Conservation (phyloP, 1,140 invertebrate genomes). For the Trichogramma pretiosum region DNA sequence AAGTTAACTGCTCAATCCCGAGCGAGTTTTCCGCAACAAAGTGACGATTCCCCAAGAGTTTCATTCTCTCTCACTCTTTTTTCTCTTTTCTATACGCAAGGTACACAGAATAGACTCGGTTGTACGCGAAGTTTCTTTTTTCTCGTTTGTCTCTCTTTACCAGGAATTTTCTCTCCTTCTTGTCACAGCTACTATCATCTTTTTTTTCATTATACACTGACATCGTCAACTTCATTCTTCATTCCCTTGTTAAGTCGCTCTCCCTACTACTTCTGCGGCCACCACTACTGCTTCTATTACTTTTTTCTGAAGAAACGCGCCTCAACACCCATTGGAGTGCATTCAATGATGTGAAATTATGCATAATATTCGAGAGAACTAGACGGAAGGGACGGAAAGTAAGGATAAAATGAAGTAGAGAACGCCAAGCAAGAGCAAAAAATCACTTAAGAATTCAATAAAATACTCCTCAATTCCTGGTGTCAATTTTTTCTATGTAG, state of each 20-base stretch:
- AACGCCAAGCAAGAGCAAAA: too few species aligned
- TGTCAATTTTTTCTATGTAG: too few species aligned
- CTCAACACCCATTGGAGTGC: conserved; percentile 8
- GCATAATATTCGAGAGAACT: conserved; percentile 24
- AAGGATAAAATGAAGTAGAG: neutral
- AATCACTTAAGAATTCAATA: too few species aligned
- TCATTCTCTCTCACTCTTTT: neutral
- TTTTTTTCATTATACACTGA: too few species aligned
- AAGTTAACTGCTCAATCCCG: conserved; percentile 23
- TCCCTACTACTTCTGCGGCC: neutral
- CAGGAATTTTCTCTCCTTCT: neutral
- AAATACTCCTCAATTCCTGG: too few species aligned
- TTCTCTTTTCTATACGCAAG: neutral
- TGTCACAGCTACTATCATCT: neutral
- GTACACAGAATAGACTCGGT: too few species aligned
- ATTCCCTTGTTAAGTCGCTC: neutral
- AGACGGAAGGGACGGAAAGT: neutral
- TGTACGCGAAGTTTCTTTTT: too few species aligned
- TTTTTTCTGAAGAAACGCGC: too few species aligned
- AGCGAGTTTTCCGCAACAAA: conserved; percentile 17
- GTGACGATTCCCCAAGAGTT: conserved; percentile 24
- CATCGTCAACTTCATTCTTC: conserved; percentile 1
- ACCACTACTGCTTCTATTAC: too few species aligned
- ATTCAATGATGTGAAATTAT: conserved; percentile 26
- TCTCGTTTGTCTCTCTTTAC: too few species aligned